Percentiles rank a stretch among this genome's conserved stretches.
phyloP scores from a whole-genome alignment of 2,113 vertebrate genomes.

The Eolophus roseicapilla region DNA sequence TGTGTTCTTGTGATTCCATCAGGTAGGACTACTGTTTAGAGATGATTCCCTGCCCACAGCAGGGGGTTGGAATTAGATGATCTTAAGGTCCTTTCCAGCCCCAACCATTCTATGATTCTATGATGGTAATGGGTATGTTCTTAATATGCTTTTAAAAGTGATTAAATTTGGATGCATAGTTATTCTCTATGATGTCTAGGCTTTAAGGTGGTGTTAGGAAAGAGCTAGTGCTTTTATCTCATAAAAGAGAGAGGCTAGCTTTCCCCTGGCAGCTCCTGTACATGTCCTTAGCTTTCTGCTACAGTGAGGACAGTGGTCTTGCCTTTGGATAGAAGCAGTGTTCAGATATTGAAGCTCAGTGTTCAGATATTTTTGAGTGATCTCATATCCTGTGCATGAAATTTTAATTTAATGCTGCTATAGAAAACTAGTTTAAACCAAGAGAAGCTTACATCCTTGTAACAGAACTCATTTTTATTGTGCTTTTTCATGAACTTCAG shows the following conservation, averaged over 20 bases:
- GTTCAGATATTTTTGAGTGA: background rate
- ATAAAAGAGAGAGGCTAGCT: background rate
- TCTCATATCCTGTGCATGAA: background rate
- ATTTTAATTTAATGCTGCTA: background rate
- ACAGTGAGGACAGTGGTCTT: background rate
- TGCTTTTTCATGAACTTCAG: background rate
- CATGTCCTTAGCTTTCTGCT: background rate
- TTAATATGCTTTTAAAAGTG: background rate
- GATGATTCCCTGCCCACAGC: background rate
- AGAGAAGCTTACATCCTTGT: background rate
- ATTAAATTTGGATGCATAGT: background rate
- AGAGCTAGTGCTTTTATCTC: background rate
- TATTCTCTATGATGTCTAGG: background rate
- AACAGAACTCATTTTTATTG: background rate
- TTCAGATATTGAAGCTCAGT: background rate
- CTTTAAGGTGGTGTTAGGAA: background rate
- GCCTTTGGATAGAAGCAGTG: background rate
- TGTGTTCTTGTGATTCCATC: background rate
- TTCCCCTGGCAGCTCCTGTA: background rate
- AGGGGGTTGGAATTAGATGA: background rate
- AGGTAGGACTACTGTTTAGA: background rate
- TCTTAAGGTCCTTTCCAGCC: background rate
- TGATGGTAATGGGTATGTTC: background rate
- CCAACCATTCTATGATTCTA: background rate
- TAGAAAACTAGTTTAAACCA: background rate